These are phyloP conservation scores for Tenthredo livida DNA, from an alignment of 2,888 invertebrate species.

Conservation along the genomic window DNA sequence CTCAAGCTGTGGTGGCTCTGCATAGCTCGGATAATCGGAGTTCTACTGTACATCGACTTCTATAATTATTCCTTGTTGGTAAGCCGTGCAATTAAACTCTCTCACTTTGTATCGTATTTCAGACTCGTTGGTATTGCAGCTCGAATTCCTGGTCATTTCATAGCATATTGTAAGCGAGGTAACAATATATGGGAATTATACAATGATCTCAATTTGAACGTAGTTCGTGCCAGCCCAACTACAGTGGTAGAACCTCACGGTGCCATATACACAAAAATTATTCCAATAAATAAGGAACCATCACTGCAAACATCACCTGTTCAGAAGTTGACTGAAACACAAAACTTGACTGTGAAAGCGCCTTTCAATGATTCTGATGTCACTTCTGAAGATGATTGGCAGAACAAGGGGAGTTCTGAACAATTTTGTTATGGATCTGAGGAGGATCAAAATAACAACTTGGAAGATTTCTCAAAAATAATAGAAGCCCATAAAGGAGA, in stretches of 20 bases:
- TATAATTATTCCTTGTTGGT: neutral
- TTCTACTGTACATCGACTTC: neutral
- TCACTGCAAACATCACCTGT: neutral
- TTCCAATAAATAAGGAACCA: neutral
- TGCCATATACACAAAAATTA: neutral
- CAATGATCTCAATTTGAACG: conserved; percentile 7
- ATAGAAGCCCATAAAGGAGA: neutral
- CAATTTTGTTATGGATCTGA: neutral
- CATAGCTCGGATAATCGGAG: neutral
- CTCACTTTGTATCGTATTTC: neutral
- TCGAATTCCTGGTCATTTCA: conserved; percentile 23
- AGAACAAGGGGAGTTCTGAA: conserved; percentile 25
- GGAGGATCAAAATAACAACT: conserved; percentile 12
- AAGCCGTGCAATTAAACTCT: neutral
- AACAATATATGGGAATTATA: conserved; percentile 15
- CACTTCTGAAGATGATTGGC: conserved; percentile 4
- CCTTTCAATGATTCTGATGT: conserved; percentile 12
- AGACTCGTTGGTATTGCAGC: conserved; percentile 3
- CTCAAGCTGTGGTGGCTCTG: neutral
- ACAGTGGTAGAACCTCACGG: conserved; percentile 8
- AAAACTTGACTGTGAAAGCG: neutral
- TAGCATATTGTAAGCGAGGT: conserved; percentile 6
- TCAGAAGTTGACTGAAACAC: neutral
- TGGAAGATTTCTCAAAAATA: neutral
- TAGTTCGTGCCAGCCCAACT: neutral